Evolutionary conservation across 2,797 vertebrate species (phyloP), one percentile per base, ranked within the genome.

Genomic region (Microcaecilia unicolor): DNA sequence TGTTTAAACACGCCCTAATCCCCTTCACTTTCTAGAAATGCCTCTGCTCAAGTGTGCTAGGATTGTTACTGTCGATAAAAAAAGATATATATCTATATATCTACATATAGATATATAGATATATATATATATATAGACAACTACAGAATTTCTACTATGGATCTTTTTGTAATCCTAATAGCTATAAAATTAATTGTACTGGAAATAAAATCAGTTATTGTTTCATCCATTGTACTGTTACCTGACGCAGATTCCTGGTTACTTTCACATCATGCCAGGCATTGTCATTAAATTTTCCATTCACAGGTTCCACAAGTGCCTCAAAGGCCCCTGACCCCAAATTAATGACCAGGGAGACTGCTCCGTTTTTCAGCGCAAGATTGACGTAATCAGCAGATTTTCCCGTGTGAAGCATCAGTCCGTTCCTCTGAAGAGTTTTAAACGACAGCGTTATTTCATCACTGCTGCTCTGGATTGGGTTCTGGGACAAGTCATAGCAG

Each of bases 251-350:
- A 88, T 98, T 98, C 89, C 94, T 87, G 80, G 93, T 97, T 83
- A 98, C 95, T 91, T 97, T 98, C 83, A 98, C 94, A 96, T 97
- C 95, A 88, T 98, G 95, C 95, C 95, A 98, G 90, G 90, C 92
- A 95, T 98, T 98, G 92, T 98, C 94, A 95, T 98, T 98, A 93
- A 98, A 98, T 85, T 98, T 98, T 77, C 95, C 95, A 86, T 98
- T 97, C 88, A 97, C 95, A 13, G 92, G 92, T 83, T 98, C 95
- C 92, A 98, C 94, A 80, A 98, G 89, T 27, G 95, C 94, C 90
- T 98, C 94, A 86, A 98, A 98, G 75, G 94, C 92, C 83, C 95
- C 94, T 70, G 95, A 98, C 79, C 95, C 95, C 91, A 98, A 88
- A 93, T 98, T 97, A 89, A 98, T 98, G 91, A 98, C 91, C 67